phyloP scores from a whole-genome alignment of 1,140 invertebrate genomes.

The Drosophila simulans region DNA sequence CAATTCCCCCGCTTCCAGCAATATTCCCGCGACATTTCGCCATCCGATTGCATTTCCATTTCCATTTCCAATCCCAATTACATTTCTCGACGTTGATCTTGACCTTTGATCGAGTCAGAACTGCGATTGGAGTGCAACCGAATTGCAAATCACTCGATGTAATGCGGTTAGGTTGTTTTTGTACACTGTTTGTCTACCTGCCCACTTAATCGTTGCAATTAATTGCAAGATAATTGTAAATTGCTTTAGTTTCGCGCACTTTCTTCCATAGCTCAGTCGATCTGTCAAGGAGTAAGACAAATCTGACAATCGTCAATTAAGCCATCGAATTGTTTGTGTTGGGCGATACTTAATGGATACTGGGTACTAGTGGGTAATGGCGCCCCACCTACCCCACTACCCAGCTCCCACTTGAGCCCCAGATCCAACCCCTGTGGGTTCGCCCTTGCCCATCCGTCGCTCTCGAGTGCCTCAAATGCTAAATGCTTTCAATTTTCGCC shows the following conservation, averaged over 20 bases:
- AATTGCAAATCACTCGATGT: conserved; percentile 39
- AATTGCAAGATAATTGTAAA: conserved; percentile 56
- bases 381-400: not conserved
- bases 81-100: conserved; percentile 22
- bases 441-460: not conserved
- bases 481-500: conserved; percentile 74
- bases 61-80: conserved; percentile 14
- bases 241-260: conserved; percentile 61
- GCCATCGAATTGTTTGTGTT: conserved; percentile 52
- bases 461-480: conserved; percentile 68
- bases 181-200: conserved; percentile 27
- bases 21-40: conserved; percentile 22
- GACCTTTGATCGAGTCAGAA: conserved; percentile 43
- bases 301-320: conserved; percentile 65
- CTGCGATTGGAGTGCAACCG: conserved; percentile 22
- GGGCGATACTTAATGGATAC: conserved; percentile 34
- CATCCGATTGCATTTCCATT: conserved; percentile 11
- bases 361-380: conserved; percentile 1
- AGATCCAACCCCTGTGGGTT: not conserved
- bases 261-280: conserved; percentile 29
- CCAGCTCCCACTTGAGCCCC: not conserved
- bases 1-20: not conserved
- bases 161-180: conserved; percentile 21
- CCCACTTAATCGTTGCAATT: conserved; percentile 68
- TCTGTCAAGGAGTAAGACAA: conserved; percentile 21